Conservation (phyloP, 2,113 vertebrate species). For the Mixornis gularis region DNA sequence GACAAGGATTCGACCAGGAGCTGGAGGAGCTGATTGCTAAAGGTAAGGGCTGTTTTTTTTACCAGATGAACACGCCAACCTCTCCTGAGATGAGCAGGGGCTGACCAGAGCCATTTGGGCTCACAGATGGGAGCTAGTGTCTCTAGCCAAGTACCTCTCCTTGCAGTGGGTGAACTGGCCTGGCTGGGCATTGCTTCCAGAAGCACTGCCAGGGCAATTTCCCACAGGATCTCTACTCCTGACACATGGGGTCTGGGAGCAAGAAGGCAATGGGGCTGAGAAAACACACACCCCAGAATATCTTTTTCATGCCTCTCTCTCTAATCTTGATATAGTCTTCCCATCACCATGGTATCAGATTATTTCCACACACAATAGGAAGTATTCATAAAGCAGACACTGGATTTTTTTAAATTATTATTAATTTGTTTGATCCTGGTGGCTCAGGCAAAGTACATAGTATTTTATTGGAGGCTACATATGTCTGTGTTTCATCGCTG, state of each 20-base stretch:
- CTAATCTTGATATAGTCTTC: neutral
- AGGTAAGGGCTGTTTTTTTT: conserved; percentile 76
- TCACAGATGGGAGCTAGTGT: neutral
- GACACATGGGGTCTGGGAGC: neutral
- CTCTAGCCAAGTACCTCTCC: neutral
- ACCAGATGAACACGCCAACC: neutral
- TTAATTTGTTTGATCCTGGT: neutral
- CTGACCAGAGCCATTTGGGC: neutral
- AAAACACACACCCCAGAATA: neutral
- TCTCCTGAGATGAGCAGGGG: neutral
- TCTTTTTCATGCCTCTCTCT: neutral
- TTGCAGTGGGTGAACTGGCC: neutral
- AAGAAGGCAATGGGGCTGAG: neutral
- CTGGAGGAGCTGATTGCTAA: conserved; percentile 90
- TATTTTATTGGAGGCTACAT: neutral
- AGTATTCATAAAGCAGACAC: neutral
- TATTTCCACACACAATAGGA: neutral
- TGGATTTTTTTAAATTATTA: neutral
- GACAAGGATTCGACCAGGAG: conserved; percentile 91
- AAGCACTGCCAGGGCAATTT: neutral
- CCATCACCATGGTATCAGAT: conserved; percentile 29
- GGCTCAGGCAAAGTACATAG: neutral
- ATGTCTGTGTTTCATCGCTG: neutral
- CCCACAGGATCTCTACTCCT: neutral
- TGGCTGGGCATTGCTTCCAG: neutral